Evolutionary conservation across 2,113 vertebrate species (phyloP), one percentile per base, ranked within the genome.

Genomic region (Toxotes jaculatrix): DNA sequence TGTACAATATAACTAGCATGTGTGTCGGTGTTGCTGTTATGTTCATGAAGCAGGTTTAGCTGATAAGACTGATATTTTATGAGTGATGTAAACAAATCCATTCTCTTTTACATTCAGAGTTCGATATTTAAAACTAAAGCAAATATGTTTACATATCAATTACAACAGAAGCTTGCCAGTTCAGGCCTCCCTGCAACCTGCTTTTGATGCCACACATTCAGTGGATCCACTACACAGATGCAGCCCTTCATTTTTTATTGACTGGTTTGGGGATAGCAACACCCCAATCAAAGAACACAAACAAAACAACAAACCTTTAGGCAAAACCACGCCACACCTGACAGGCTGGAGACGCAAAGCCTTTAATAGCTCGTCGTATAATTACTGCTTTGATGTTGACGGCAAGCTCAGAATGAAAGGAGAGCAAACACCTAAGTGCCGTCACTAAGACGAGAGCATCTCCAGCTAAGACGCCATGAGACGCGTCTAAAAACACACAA

Each of bases 311-410:
- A 79, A 77, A 76, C 63, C 84, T 83, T 43, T 10, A 81, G 83
- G 86, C 61, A 62, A 85, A 45, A 57, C 1, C 51, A 7, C n/a
- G 11, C 59, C 63, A 77, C 61, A 77, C 51, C 83, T 74, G 65
- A 87, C 78, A 12, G 56, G 47, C 59, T 64, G 67, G 13, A 86
- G 72, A 88, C 11, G 1, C 14, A 14, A 23, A 55, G 51, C 34
- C 49, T 79, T 82, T 59, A 79, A 85, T 62, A 47, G 38, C 77
- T 80, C 65, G 77, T 81, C 75, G 65, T 49, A 57, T 87, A 85
- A 83, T 87, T 86, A 66, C 61, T 40, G 36, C 88, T 88, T 83
- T 88, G 87, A 90, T 72, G 80, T 72, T 67, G 72, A 71, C 55
- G 12, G 66, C 51, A 2, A 21, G 77, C 34, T 77, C 63, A 21